phyloP scores from a whole-genome alignment of 2,888 invertebrate genomes.

The Thyatira batis region DNA sequence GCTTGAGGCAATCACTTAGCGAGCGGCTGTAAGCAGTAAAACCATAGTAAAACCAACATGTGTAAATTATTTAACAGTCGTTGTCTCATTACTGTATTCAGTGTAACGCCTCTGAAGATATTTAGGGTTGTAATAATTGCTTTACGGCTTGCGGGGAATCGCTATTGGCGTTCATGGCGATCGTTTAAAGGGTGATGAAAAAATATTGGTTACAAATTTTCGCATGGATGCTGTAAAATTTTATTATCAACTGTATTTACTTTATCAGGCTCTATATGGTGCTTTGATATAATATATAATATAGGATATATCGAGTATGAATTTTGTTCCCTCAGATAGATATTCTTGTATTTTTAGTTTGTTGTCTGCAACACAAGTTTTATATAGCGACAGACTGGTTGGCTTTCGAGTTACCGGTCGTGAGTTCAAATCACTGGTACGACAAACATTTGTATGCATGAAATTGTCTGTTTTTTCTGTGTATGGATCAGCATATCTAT shows the following conservation, averaged over 20 bases:
- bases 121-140: constrained; percentile 31
- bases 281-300: too few species aligned
- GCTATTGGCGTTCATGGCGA: constrained; percentile 29
- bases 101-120: constrained; percentile 15
- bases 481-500: too few species aligned
- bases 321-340: too few species aligned
- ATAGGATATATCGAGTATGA: too few species aligned
- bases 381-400: too few species aligned
- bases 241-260: not conserved
- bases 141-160: constrained; percentile 35
- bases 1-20: constrained; percentile 47
- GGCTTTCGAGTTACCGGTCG: too few species aligned
- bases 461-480: too few species aligned
- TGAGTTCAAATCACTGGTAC: too few species aligned
- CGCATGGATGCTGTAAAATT: not conserved
- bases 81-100: constrained; percentile 37
- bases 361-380: too few species aligned
- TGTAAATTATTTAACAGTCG: constrained; percentile 48
- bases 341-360: too few species aligned
- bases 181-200: constrained; percentile 17
- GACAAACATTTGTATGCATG: too few species aligned
- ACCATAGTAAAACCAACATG: constrained; percentile 30
- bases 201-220: constrained; percentile 2
- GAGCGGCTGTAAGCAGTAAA: constrained; percentile 34
- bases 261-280: not conserved